phyloP scores from a whole-genome alignment of 2,888 invertebrate genomes.

The Sesia bembeciformis region DNA sequence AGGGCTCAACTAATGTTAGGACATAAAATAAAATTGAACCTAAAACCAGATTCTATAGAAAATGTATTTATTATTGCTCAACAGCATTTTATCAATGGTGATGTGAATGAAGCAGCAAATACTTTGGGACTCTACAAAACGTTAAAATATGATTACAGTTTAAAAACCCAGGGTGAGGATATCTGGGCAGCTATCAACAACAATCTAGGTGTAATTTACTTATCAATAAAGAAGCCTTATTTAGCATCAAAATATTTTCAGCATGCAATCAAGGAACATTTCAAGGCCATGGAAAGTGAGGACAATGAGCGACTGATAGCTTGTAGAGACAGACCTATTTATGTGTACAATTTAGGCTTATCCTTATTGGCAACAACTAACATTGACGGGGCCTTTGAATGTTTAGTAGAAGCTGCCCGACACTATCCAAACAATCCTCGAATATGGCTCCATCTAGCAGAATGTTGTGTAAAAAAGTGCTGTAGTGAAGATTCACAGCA shows the following conservation, averaged over 20 bases:
- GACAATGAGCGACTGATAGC: conserved; percentile 53
- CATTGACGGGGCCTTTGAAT: conserved; percentile 91
- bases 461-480: conserved; percentile 87
- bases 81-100: conserved; percentile 58
- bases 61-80: conserved; percentile 63
- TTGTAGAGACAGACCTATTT: conserved; percentile 73
- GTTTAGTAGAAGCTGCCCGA: conserved; percentile 88
- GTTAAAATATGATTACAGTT: conserved; percentile 48
- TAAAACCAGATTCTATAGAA: conserved; percentile 56
- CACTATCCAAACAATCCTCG: conserved; percentile 91
- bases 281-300: conserved; percentile 54
- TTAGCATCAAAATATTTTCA: conserved; percentile 86
- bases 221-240: conserved; percentile 86
- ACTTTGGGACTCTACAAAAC: conserved; percentile 52
- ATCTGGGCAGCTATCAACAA: conserved; percentile 79
- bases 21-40: conserved; percentile 36
- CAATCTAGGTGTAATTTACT: conserved; percentile 87
- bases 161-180: conserved; percentile 60
- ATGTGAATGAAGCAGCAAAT: conserved; percentile 50
- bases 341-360: conserved; percentile 89
- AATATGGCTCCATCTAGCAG: conserved; percentile 94
- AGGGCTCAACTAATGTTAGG: conserved; percentile 53
- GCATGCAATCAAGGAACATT: conserved; percentile 84
- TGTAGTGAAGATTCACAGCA: conserved; percentile 71
- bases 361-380: conserved; percentile 87